These are phyloP conservation scores for Pipistrellus pygmaeus DNA, from an alignment of 2,797 vertebrate genomes.

Conservation along the genomic window DNA sequence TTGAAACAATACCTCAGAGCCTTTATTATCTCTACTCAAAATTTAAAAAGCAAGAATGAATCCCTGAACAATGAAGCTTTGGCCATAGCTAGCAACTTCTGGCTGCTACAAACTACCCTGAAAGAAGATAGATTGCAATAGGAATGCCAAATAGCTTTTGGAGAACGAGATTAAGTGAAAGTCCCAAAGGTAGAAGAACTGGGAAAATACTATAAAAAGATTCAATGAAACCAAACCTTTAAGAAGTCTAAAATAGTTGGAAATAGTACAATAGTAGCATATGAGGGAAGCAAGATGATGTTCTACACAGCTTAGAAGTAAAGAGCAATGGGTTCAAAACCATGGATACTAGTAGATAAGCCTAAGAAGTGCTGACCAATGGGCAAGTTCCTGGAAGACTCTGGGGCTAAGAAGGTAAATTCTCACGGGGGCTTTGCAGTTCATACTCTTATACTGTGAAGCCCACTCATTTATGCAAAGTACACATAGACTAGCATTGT, in stretches of 20 bases:
- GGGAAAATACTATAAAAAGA: background rate
- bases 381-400: background rate
- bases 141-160: background rate
- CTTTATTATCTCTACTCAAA: background rate
- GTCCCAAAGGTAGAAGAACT: background rate
- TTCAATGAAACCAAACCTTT: background rate
- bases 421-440: background rate
- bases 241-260: background rate
- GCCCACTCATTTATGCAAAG: background rate
- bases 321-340: background rate
- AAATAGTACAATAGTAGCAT: background rate
- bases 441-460: background rate
- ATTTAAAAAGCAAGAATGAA: background rate
- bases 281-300: background rate
- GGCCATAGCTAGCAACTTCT: background rate
- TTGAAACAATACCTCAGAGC: background rate
- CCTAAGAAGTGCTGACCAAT: background rate
- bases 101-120: background rate
- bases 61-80: background rate
- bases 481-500: background rate
- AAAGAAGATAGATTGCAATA: conserved; percentile 13
- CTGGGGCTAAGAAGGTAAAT: background rate
- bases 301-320: background rate
- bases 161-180: conserved; percentile 23
- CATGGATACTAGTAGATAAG: background rate